Conservation (phyloP, 2,797 vertebrate species). For the Bradypodion ventrale region DNA sequence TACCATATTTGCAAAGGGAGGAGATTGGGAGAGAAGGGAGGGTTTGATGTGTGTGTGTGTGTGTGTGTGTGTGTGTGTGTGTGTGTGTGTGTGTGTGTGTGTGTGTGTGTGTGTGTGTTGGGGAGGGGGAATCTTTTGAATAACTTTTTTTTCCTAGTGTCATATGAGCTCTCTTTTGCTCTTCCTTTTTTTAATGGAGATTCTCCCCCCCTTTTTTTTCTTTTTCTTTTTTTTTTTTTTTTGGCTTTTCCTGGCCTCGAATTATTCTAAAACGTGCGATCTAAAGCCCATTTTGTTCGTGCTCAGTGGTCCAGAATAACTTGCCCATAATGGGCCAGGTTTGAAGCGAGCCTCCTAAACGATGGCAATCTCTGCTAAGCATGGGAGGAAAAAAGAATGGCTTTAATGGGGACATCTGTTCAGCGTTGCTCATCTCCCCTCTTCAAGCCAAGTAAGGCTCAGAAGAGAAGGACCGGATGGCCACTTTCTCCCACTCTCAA, state of each 20-base stretch:
- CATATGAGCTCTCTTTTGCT: slow-evolving; percentile 65
- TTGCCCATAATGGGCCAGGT: slow-evolving; percentile 97
- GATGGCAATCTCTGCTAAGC: slow-evolving; percentile 91
- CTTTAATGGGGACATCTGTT: slow-evolving; percentile 98
- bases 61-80: too few relatives aligned
- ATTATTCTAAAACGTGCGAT: slow-evolving; percentile 93
- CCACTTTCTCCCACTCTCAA: slow-evolving; percentile 68
- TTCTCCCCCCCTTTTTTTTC: slow-evolving; percentile 50
- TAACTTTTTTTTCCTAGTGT: slow-evolving; percentile 71
- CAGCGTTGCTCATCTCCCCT: slow-evolving; percentile 84
- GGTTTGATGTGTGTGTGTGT: slow-evolving; percentile 5
- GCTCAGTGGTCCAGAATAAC: slow-evolving; percentile 98
- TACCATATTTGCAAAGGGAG: slow-evolving; percentile 80
- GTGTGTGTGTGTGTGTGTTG: too few relatives aligned
- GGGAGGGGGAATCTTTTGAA: slow-evolving; percentile 65
- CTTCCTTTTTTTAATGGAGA: slow-evolving; percentile 66
- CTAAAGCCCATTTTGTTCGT: slow-evolving; percentile 95
- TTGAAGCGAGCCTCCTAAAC: slow-evolving; percentile 94
- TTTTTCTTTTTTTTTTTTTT: slow-evolving; percentile 59
- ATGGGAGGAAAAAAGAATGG: slow-evolving; percentile 87
- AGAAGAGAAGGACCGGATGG: slow-evolving; percentile 80
- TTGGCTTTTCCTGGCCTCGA: slow-evolving; percentile 74
- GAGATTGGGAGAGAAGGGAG: slow-evolving; percentile 42
- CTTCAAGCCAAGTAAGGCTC: slow-evolving; percentile 82
- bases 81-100: background rate